A percentile compares a stretch with the other conserved stretches of the same genome.
phyloP scores from a whole-genome alignment of 2,888 invertebrate genomes.

The Drosophila rubida region DNA sequence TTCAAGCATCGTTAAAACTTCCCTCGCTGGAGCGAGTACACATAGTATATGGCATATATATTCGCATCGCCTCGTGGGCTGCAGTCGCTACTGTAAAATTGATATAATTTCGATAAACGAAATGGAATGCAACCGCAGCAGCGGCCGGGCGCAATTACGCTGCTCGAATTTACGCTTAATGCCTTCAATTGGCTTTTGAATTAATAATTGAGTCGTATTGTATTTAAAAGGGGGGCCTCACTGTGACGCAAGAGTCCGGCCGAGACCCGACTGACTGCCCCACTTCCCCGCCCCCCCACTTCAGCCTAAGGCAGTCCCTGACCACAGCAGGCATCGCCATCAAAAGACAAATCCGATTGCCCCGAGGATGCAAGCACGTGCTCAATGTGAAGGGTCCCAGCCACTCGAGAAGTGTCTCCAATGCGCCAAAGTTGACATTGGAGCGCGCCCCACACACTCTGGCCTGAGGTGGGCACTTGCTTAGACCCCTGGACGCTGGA shows the following conservation, averaged over 20 bases:
- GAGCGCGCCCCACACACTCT: conserved; percentile 32
- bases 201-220: conserved; percentile 75
- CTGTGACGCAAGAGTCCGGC: conserved; percentile 30
- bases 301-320: conserved; percentile 1
- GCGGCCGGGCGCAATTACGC: conserved; percentile 62
- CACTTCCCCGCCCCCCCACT: neutral
- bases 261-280: conserved; percentile 11
- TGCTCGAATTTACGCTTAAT: conserved; percentile 75
- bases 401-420: conserved; percentile 56
- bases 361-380: conserved; percentile 55
- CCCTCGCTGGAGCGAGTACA: neutral
- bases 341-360: conserved; percentile 40
- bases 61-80: conserved; percentile 12
- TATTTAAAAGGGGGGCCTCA: conserved; percentile 38
- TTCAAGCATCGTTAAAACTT: too few relatives aligned
- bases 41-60: conserved; percentile 7
- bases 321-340: conserved; percentile 4
- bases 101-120: conserved; percentile 77
- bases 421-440: conserved; percentile 75
- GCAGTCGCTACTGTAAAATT: conserved; percentile 54
- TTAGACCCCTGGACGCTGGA: neutral
- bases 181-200: conserved; percentile 79
- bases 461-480: conserved; percentile 27
- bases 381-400: conserved; percentile 27
- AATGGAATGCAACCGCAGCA: conserved; percentile 65